These are phyloP conservation scores for Halcyon smyrnensis DNA, from an alignment of 2,797 vertebrate genomes.

Conservation along the genomic window DNA sequence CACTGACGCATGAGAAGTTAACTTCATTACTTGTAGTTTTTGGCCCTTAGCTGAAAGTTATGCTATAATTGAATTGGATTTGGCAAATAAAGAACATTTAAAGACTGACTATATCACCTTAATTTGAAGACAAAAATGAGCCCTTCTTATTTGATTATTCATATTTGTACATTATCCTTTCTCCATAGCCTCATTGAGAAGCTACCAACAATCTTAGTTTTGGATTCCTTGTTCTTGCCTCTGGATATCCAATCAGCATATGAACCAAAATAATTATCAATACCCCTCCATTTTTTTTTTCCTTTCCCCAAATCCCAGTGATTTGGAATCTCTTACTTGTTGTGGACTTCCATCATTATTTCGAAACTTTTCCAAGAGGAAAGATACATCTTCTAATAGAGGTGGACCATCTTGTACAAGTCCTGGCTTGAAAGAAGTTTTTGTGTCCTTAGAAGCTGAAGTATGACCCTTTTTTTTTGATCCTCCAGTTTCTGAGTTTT, in stretches of 20 bases:
- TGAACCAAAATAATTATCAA: not conserved
- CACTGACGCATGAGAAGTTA: not conserved
- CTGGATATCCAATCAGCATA: not conserved
- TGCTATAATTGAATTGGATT: not conserved
- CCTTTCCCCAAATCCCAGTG: not conserved
- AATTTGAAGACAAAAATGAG: not conserved
- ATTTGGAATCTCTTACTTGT: conserved; percentile 64
- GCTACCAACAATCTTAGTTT: not conserved
- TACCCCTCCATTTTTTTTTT: not conserved
- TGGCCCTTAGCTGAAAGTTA: not conserved
- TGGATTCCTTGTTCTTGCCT: not conserved
- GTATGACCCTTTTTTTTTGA: conserved; percentile 48
- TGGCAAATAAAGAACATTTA: not conserved
- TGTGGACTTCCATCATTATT: conserved; percentile 35
- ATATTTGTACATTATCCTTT: not conserved
- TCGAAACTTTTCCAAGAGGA: not conserved
- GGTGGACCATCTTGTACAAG: not conserved
- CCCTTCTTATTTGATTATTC: not conserved
- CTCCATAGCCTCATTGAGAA: not conserved
- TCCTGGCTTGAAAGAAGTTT: conserved; percentile 7
- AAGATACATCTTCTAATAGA: conserved; percentile 37
- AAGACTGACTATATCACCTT: not conserved
- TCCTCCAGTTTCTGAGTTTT: not conserved
- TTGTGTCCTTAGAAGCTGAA: conserved; percentile 55
- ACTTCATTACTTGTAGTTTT: not conserved